Percentiles rank a stretch among this genome's conserved stretches.
Evolutionary conservation across 2,113 vertebrate species (phyloP).

Genomic region (Capricornis sumatraensis): DNA sequence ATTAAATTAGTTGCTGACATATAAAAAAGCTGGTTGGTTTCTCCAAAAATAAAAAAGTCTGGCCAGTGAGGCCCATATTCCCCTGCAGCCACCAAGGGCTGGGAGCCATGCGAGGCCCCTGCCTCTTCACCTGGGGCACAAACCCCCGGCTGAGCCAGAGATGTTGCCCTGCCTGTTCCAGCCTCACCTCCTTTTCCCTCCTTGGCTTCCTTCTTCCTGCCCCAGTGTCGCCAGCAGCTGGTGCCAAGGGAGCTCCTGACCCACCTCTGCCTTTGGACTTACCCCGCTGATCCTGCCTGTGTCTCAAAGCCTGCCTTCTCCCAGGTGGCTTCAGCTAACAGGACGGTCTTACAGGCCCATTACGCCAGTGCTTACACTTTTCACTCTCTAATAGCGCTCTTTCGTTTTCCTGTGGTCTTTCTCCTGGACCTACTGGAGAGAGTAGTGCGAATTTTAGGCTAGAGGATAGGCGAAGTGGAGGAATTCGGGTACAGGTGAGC

Average conservation of each 20-base stretch:
- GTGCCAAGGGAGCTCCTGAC: background rate
- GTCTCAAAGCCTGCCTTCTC: background rate
- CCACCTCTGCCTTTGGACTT: background rate
- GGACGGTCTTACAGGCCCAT: background rate
- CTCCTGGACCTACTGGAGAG: background rate
- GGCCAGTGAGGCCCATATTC: background rate
- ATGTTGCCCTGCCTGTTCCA: background rate
- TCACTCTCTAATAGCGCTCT: background rate
- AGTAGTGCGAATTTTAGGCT: background rate
- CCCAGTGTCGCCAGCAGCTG: background rate
- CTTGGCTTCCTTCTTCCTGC: background rate
- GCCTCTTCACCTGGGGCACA: background rate
- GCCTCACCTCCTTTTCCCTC: background rate
- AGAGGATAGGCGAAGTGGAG: background rate
- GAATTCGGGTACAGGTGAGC: background rate
- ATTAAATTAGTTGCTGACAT: constrained; percentile 5
- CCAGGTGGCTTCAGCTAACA: background rate
- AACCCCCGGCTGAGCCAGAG: background rate
- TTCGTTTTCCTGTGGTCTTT: background rate
- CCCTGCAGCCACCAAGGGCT: background rate
- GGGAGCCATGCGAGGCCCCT: rapidly evolving
- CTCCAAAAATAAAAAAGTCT: background rate
- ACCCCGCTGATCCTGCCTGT: too few species aligned
- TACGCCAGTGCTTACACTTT: background rate
- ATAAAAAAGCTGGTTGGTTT: background rate